Evolutionary conservation across 2,113 vertebrate genomes (phyloP), one percentile per base, ranked within the genome.

Genomic region (Xenus cinereus): DNA sequence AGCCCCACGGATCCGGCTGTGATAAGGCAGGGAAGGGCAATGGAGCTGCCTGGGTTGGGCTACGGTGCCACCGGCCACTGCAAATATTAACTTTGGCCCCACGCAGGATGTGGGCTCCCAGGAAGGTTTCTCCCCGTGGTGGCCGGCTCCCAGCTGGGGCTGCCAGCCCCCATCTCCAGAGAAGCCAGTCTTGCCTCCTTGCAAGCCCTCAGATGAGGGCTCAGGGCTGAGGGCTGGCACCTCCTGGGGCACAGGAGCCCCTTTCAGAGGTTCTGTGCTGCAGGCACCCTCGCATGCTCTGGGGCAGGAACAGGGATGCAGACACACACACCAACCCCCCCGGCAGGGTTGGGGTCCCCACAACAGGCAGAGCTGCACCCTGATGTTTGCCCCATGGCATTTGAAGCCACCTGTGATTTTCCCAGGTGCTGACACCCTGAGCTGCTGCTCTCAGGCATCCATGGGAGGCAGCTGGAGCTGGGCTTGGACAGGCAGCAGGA

Each of bases 221-320:
- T 26, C 11, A 20, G 45, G 14, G 32, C 12, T 1, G 3, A 63
- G 59, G 54, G 33, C 77, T 89, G 71, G 77, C 80, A 57, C 33
- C 13, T 51, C 62, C 35, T 20, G 21, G 50, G 62, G 26, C 66
- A 46, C 30, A 19, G 73, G 37, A 87, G 32, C 14, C 10, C 37
- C 67, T 76, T 39, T 13, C 2, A 1, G 2, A 2, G 28, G 19
- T 39, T 50, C 35, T 21, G 33, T 4, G 17, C 67, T 6, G 73
- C 9, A 2, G 22, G 19, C 45, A n/a, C 46, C 43, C 43, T 32
- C 21, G 17, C 30, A 27, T 0, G 0, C 32, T 27, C 13, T 21
- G 14, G n/a, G 54, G 30, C 14, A 41, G 46, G n/a, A 73, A 32
- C 9, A 15, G 22, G 54, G 26, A 33, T 16, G 64, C 50, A 64